phyloP scores from a whole-genome alignment of 2,797 vertebrate species.

The Antennarius maculatus region DNA sequence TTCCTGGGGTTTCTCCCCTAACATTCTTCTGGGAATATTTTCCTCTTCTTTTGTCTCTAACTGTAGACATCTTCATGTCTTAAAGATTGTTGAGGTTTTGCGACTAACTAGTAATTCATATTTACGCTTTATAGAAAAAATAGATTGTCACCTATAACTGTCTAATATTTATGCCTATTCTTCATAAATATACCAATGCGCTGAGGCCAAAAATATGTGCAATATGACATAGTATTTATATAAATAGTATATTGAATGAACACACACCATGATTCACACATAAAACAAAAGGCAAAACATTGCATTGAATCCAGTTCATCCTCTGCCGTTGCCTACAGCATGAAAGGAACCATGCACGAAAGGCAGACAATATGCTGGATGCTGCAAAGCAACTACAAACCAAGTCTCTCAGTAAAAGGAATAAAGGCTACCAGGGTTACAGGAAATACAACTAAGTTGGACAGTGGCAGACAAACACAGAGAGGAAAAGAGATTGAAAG shows the following conservation, averaged over 20 bases:
- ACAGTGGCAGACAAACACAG: conserved; percentile 59
- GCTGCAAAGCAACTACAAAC: conserved; percentile 74
- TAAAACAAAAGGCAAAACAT: conserved; percentile 26
- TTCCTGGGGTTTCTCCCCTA: neutral
- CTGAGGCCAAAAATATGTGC: neutral
- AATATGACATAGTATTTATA: neutral
- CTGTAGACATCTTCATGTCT: neutral
- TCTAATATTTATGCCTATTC: neutral
- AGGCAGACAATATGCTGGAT: conserved; percentile 65
- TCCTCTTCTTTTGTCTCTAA: neutral
- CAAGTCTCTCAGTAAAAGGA: conserved; percentile 71
- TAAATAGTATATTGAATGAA: neutral
- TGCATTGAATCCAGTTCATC: conserved; percentile 42
- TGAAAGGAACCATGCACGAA: conserved; percentile 68
- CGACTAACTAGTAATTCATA: neutral
- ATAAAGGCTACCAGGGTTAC: conserved; percentile 79
- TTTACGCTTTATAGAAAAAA: neutral
- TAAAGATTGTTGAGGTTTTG: neutral
- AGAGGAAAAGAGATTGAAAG: conserved; percentile 37
- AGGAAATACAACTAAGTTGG: conserved; percentile 79
- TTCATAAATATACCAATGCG: neutral
- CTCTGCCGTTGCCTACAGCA: conserved; percentile 60
- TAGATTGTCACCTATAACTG: neutral
- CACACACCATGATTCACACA: neutral
- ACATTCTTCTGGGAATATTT: neutral